Conservation (phyloP, 37 sponge, comb jelly and placozoan species). For the Sycon ciliatum region DNA sequence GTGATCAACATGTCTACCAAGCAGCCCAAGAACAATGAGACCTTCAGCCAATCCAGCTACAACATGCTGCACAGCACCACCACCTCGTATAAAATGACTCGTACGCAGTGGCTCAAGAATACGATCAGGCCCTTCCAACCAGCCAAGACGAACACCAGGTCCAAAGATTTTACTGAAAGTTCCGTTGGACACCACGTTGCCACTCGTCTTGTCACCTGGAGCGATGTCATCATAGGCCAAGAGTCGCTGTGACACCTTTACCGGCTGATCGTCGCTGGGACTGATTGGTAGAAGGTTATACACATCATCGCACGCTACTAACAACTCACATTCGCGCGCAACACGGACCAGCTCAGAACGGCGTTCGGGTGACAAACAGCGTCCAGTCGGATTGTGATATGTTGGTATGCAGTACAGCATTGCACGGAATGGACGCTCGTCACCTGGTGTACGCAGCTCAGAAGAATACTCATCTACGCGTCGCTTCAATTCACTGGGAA, state of each 20-base stretch:
- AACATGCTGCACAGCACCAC: too few relatives aligned
- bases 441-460: slow-evolving; percentile 15
- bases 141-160: slow-evolving; percentile 70
- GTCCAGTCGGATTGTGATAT: slow-evolving; percentile 73
- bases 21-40: too few relatives aligned
- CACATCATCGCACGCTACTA: slow-evolving; percentile 74
- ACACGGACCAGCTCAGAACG: slow-evolving; percentile 42
- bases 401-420: slow-evolving; percentile 60
- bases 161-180: slow-evolving; percentile 75
- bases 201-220: slow-evolving; percentile 50
- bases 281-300: too few relatives aligned
- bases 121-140: slow-evolving; percentile 58
- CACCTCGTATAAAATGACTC: neutral
- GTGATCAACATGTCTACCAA: too few relatives aligned
- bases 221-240: slow-evolving; percentile 24
- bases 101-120: slow-evolving; percentile 17
- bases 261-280: neutral
- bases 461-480: slow-evolving; percentile 22
- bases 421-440: slow-evolving; percentile 49
- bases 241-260: neutral
- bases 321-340: slow-evolving; percentile 58
- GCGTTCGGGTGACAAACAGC: slow-evolving; percentile 40
- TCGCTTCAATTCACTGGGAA: slow-evolving; percentile 52
- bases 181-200: slow-evolving; percentile 67
- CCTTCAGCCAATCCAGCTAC: too few relatives aligned